Evolutionary conservation across 2,888 invertebrate genomes (phyloP).

Genomic region (Aromia moschata): DNA sequence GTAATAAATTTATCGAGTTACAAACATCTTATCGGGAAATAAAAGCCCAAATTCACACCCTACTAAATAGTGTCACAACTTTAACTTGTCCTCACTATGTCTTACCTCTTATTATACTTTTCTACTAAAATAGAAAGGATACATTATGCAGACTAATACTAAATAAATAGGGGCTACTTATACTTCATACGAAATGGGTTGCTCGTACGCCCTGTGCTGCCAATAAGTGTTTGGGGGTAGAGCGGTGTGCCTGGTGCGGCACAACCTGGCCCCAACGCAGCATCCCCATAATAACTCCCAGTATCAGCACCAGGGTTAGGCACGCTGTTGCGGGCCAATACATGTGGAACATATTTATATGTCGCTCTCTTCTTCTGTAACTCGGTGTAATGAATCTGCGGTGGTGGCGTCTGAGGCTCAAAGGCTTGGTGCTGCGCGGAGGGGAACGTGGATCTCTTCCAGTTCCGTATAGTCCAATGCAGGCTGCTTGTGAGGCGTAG

Average conservation of each 20-base stretch:
- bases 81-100: too few relatives aligned
- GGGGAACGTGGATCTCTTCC: slow-evolving; percentile 63
- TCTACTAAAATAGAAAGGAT: too few relatives aligned
- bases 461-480: slow-evolving; percentile 83
- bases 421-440: slow-evolving; percentile 58
- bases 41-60: too few relatives aligned
- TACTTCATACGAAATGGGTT: slow-evolving; percentile 68
- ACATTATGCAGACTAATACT: too few relatives aligned
- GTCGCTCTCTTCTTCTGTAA: slow-evolving; percentile 81
- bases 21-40: too few relatives aligned
- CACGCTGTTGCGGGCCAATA: slow-evolving; percentile 82
- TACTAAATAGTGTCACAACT: too few relatives aligned
- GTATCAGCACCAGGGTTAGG: slow-evolving; percentile 76
- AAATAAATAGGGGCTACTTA: too few relatives aligned
- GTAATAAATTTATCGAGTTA: too few relatives aligned
- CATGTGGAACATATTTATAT: slow-evolving; percentile 74
- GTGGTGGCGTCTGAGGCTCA: slow-evolving; percentile 58
- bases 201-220: slow-evolving; percentile 74
- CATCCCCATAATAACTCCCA: slow-evolving; percentile 77
- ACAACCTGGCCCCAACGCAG: slow-evolving; percentile 79
- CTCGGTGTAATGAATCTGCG: slow-evolving; percentile 58
- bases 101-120: too few relatives aligned
- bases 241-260: slow-evolving; percentile 75
- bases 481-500: slow-evolving; percentile 84
- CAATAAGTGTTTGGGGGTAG: slow-evolving; percentile 72